Evolutionary conservation across 2,113 vertebrate species (phyloP).

Genomic region (Conger conger): DNA sequence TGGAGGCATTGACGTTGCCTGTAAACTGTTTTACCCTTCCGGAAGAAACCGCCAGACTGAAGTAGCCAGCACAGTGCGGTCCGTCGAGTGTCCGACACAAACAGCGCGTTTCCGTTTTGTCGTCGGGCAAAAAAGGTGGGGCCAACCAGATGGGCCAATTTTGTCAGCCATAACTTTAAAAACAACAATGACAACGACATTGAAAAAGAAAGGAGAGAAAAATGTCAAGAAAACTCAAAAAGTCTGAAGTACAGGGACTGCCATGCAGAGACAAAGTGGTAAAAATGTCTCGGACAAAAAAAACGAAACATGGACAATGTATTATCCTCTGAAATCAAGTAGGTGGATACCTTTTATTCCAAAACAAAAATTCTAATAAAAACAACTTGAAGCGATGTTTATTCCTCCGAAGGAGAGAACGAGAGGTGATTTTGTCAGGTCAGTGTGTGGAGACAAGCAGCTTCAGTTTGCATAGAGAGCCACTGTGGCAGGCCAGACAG

Average conservation of each 20-base stretch:
- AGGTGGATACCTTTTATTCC: constrained; percentile 63
- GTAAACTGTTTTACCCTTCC: constrained; percentile 22
- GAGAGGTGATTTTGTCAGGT: constrained; percentile 39
- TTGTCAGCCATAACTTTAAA: constrained; percentile 5
- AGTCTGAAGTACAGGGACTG: constrained; percentile 18
- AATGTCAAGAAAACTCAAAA: background rate
- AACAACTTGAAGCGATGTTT: constrained; percentile 4
- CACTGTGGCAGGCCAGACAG: background rate
- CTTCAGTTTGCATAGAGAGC: constrained; percentile 33
- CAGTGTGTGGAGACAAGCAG: constrained; percentile 26
- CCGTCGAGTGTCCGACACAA: constrained; percentile 19
- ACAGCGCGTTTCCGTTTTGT: background rate
- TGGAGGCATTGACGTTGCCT: constrained; percentile 24
- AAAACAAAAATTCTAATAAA: constrained; percentile 37
- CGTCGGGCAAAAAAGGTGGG: background rate
- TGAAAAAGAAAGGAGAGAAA: constrained; percentile 31
- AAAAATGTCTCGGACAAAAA: constrained; percentile 27
- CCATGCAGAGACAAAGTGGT: constrained; percentile 20
- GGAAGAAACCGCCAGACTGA: constrained; percentile 4
- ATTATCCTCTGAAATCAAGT: constrained; percentile 45
- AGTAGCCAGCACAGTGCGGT: constrained; percentile 24
- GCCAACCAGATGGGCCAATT: background rate
- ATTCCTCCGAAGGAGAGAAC: constrained; percentile 26
- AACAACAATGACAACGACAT: constrained; percentile 48
- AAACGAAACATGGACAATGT: constrained; percentile 58